phyloP scores from a whole-genome alignment of 2,113 vertebrate genomes.

The Chitala chitala region DNA sequence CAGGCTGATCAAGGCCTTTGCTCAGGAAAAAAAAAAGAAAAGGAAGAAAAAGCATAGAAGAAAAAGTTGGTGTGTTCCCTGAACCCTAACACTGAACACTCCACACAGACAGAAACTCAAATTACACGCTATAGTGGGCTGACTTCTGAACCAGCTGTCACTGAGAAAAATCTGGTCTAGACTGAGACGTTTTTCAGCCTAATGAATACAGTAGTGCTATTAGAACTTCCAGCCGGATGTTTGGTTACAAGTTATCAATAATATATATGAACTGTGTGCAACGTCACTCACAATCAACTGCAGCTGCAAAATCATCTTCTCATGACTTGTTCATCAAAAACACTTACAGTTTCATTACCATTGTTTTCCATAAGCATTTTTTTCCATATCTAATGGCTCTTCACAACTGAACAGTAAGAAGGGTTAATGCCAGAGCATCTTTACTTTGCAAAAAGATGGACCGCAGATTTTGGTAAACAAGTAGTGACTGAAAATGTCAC shows the following conservation, averaged over 20 bases:
- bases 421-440: background rate
- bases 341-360: constrained; percentile 23
- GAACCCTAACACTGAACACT: too few species aligned
- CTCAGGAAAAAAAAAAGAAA: too few species aligned
- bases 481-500: constrained; percentile 21
- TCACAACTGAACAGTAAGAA: background rate
- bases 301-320: constrained; percentile 8
- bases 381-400: constrained; percentile 10
- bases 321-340: constrained; percentile 9
- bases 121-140: background rate
- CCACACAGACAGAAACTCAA: background rate
- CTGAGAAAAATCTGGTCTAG: constrained; percentile 45
- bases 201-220: constrained; percentile 44
- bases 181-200: constrained; percentile 49
- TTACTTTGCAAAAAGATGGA: background rate
- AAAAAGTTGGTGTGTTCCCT: too few species aligned
- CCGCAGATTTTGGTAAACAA: constrained; percentile 32
- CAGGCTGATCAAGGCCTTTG: too few species aligned
- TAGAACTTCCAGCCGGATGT: constrained; percentile 48
- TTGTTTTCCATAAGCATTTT: constrained; percentile 19
- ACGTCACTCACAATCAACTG: constrained; percentile 43
- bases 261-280: too few species aligned
- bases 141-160: constrained; percentile 27
- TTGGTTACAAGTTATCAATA: constrained; percentile 59
- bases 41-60: too few species aligned